These are phyloP conservation scores for Atherinomorus stipes DNA, from an alignment of 2,113 vertebrate genomes.

Conservation along the genomic window DNA sequence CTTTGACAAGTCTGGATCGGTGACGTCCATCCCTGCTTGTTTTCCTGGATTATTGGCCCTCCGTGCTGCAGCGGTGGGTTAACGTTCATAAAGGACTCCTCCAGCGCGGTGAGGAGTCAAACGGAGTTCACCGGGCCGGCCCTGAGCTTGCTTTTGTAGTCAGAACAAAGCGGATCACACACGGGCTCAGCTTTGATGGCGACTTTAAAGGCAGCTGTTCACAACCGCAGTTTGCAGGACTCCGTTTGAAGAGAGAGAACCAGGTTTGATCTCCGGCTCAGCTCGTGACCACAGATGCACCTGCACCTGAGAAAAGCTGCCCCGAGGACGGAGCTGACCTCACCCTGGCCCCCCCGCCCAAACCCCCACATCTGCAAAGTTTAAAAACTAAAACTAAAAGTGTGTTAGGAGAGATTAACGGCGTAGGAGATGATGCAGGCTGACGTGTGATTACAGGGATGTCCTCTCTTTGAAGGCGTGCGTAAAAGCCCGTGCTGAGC, in stretches of 20 bases:
- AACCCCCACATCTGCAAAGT: too few species aligned
- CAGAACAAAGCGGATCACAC: conserved; percentile 51
- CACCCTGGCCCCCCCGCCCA: too few species aligned
- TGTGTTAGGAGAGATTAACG: conserved; percentile 39
- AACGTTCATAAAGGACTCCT: too few species aligned
- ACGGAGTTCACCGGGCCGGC: conserved; percentile 47
- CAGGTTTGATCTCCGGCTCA: conserved; percentile 64
- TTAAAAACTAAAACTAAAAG: background rate
- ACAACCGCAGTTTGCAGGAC: conserved; percentile 52
- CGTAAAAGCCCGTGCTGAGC: conserved; percentile 56
- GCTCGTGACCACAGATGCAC: conserved; percentile 40
- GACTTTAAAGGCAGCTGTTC: conserved; percentile 67
- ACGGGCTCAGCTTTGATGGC: conserved; percentile 57
- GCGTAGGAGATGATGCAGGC: too few species aligned
- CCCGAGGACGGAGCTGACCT: background rate
- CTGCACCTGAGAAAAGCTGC: conserved; percentile 45
- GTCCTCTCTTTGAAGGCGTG: conserved; percentile 57
- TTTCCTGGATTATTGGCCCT: too few species aligned
- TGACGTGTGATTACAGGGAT: conserved; percentile 54
- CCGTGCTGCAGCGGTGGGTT: too few species aligned
- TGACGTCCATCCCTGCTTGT: too few species aligned
- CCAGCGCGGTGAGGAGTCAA: background rate
- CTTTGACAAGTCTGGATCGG: too few species aligned
- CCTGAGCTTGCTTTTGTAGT: conserved; percentile 44
- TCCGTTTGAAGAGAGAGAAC: conserved; percentile 64